Evolutionary conservation across 2,797 vertebrate genomes (phyloP).

Genomic region (Psittacula echo): DNA sequence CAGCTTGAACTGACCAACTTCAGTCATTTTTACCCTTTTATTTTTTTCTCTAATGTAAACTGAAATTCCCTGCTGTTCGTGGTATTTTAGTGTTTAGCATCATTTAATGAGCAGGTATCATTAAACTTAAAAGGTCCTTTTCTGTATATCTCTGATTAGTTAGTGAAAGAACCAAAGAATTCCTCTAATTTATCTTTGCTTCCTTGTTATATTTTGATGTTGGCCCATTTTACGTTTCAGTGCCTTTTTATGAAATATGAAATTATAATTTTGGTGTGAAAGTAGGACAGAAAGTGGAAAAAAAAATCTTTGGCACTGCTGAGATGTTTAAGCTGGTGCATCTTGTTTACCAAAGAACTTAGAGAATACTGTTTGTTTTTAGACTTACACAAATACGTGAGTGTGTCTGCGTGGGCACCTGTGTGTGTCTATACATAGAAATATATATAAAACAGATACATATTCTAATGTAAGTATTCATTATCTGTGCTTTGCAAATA

Average conservation of each 20-base stretch:
- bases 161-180: constrained; percentile 82
- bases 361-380: not conserved
- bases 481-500: constrained; percentile 9
- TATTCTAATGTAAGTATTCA: constrained; percentile 11
- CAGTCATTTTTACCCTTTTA: constrained; percentile 97
- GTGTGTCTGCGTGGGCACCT: not conserved
- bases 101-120: constrained; percentile 94
- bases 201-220: constrained; percentile 82
- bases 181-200: constrained; percentile 81
- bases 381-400: not conserved
- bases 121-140: constrained; percentile 89
- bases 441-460: not conserved
- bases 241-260: constrained; percentile 76
- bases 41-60: constrained; percentile 98
- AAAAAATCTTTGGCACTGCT: constrained; percentile 49
- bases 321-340: constrained; percentile 28
- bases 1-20: constrained; percentile 99
- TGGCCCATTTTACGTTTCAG: constrained; percentile 78
- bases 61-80: constrained; percentile 93
- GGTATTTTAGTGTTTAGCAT: constrained; percentile 90
- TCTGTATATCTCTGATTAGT: constrained; percentile 85
- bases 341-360: constrained; percentile 61
- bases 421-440: not conserved
- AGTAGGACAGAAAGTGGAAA: constrained; percentile 64
- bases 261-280: constrained; percentile 77